These are phyloP conservation scores for Neria commutata DNA, from an alignment of 2,888 invertebrate species.

Conservation along the genomic window DNA sequence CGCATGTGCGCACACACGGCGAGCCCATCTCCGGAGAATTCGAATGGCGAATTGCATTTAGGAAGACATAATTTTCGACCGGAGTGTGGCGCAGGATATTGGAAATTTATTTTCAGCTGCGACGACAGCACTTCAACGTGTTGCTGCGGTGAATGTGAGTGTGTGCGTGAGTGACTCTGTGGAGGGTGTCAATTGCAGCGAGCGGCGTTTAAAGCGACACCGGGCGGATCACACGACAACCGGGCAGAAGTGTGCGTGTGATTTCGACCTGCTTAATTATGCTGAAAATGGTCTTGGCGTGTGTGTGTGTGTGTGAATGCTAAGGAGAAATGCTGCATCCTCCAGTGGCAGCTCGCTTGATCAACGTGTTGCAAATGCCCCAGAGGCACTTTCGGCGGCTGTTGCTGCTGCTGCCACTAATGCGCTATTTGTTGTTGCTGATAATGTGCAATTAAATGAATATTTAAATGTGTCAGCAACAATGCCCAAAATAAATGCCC, in stretches of 20 bases:
- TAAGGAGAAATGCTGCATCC: background rate
- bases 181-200: background rate
- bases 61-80: no score
- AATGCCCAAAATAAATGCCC: no score
- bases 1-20: no score
- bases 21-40: background rate
- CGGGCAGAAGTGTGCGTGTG: background rate
- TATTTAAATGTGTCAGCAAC: background rate
- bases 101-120: no score
- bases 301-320: background rate
- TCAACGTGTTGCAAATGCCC: background rate
- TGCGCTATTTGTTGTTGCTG: background rate
- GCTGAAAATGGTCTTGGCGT: background rate
- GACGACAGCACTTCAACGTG: no score
- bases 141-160: no score
- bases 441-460: background rate
- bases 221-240: no score
- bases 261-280: conserved; percentile 4
- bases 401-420: background rate
- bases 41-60: no score
- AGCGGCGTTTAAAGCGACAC: background rate
- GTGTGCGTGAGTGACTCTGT: no score
- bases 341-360: background rate
- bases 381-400: background rate
- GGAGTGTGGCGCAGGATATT: no score